Percentiles rank a stretch among this genome's conserved stretches.
These are phyloP conservation scores for Dromiciops gliroides DNA, from an alignment of 2,113 vertebrate genomes.

Conservation along the genomic window DNA sequence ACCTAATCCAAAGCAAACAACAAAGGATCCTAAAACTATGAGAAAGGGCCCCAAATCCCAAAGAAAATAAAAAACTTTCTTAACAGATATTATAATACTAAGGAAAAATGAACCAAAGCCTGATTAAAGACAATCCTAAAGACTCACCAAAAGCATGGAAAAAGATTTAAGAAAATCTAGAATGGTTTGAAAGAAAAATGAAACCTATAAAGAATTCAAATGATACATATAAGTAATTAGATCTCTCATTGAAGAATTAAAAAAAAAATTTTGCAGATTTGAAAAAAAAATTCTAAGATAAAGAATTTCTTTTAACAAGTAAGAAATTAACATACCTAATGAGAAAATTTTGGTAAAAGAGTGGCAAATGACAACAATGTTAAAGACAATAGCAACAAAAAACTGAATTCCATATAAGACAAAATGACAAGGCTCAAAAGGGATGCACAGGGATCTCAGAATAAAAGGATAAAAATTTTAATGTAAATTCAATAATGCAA, in stretches of 20 bases:
- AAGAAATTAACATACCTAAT: neutral
- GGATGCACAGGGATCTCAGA: neutral
- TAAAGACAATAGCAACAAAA: neutral
- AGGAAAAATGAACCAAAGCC: neutral
- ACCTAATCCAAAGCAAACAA: neutral
- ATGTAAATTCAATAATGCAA: neutral
- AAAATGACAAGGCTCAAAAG: neutral
- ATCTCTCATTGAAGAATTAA: neutral
- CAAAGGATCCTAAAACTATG: neutral
- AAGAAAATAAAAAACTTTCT: neutral
- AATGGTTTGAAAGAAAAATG: neutral
- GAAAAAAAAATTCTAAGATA: neutral
- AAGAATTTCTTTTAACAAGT: neutral
- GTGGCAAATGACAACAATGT: neutral
- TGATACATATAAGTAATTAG: neutral
- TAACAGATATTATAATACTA: neutral
- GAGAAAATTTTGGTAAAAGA: neutral
- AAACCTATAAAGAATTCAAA: neutral
- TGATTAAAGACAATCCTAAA: neutral
- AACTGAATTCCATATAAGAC: neutral
- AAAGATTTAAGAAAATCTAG: neutral
- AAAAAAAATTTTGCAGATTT: neutral
- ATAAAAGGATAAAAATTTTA: neutral
- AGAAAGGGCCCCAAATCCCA: neutral
- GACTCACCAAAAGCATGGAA: neutral